These are phyloP conservation scores for Sepiola atlantica DNA, from an alignment of 2,888 invertebrate species.

Conservation along the genomic window DNA sequence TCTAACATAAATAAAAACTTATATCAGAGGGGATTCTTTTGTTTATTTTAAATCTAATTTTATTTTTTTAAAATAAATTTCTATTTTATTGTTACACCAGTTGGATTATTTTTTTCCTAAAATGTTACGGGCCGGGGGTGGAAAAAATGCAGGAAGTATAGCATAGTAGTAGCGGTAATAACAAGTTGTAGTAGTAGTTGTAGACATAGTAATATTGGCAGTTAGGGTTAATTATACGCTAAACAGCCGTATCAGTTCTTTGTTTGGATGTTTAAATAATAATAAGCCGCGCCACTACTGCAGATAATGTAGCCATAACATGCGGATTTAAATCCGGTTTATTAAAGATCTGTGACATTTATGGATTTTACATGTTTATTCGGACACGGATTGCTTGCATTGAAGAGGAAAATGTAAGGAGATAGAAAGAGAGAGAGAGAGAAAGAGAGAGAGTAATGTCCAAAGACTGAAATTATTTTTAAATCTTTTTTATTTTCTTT, in stretches of 20 bases:
- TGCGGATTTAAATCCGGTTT: neutral
- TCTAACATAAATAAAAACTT: neutral
- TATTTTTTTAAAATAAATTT: neutral
- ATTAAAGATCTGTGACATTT: neutral
- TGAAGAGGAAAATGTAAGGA: neutral
- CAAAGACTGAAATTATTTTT: neutral
- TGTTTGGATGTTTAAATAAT: neutral
- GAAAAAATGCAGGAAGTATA: neutral
- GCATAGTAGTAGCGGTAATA: neutral
- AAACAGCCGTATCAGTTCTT: neutral
- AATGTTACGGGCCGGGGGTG: neutral
- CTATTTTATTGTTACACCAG: neutral
- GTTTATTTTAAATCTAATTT: neutral
- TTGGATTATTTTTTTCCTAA: neutral
- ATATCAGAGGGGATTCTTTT: neutral
- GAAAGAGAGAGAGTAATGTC: neutral
- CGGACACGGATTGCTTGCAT: neutral
- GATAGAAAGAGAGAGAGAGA: neutral
- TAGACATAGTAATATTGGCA: too few species aligned
- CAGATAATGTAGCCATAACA: neutral
- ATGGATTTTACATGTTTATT: neutral
- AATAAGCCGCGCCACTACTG: constrained; percentile 32
- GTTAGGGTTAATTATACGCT: neutral
- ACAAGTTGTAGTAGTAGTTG: too few species aligned
- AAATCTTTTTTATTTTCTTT: neutral